Base-by-base conservation (phyloP, 2,888 invertebrate species). In the Sinodicranocentrus sp. region DNA sequence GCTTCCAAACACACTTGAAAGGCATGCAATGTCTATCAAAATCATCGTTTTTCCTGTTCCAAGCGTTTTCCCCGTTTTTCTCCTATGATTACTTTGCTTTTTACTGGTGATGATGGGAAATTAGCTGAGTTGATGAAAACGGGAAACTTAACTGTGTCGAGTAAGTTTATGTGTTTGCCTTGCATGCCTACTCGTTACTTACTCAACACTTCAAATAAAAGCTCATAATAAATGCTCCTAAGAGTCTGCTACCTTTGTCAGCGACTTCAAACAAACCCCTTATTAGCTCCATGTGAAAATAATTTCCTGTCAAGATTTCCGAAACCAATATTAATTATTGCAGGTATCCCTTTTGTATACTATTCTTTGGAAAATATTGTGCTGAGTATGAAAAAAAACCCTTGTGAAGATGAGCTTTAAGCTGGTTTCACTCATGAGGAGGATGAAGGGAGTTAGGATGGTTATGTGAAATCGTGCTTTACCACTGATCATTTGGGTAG, bases 201-300 rank as follows among this genome's bases (percentile, higher is more conserved):
- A 33, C 25, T 25, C 54, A 43, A 43, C 59, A 61, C 59, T 72
- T 72, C 71, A 72, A 72, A 57, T 72, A 10, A n/a, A 39, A 52
- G 52, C 52, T 52, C 52, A 52, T 52, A n/a, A 52, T 52, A 13
- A 39, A 39, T 39, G 39, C 39, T 13, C 39, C 13, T 13, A 8
- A 6, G 3, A n/a, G 52, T 52, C 3, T 17, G n/a, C 5, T 17
- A 2, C 63, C 28, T 63, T 63, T 33, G 63, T 33, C 33, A 63
- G 63, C 13, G 28, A 68, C 44, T 65, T 65, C 54, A 80, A 65
- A 72, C 54, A 67, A 72, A 80, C 72, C 72, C 65, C 72, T 67
- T 80, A 72, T 80, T 65, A 80, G 65, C 54, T 70, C 79, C 71
- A 61, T 71, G 54, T 28, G 79, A 79, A 68, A 79, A 79, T 79